Evolutionary conservation across 1,140 invertebrate genomes (phyloP), one percentile per base, ranked within the genome.

Genomic region (Platyura marginata): DNA sequence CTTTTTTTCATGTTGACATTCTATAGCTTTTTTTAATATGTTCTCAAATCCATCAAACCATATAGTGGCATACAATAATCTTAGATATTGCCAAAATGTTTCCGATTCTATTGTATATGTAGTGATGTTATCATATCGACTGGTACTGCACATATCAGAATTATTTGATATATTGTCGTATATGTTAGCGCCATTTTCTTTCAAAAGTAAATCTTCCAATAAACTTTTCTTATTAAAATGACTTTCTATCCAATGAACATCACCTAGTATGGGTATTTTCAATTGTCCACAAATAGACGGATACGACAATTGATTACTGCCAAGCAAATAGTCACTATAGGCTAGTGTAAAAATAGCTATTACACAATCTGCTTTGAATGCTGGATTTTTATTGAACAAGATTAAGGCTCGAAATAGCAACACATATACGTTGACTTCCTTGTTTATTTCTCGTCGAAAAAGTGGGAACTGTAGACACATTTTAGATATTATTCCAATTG

Each of bases 311-410:
- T 15, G 3, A 21, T 11, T 49, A 47, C 0, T 45, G 8, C 40
- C 44, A n/a, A 40, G 41, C 4, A 57, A 22, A 15, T 39, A 44
- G 4, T 13, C 8, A 47, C 47, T 3, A 19, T 43, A 60, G 2
- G 58, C 39, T 21, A 60, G 33, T 15, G 48, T 42, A 23, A 59
- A 60, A 1, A 60, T 22, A 35, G 52, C 55, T 5, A 49, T 22
- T 8, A 41, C 47, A 8, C 43, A 44, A 32, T 55, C 48, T 19
- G 42, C 43, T 2, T 49, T 45, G 21, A 55, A 2, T 19, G 48
- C 46, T 2, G 13, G 23, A 10, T 48, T 44, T 6, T 51, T 39
- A 2, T 47, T 46, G 21, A 47, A 23, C 3, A 51, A 15, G 5
- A 52, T 47, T 4, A 60, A 20, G 0, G 43, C 41, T 19, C 57